Percentiles rank a stretch among this genome's conserved stretches.
These are phyloP conservation scores for Drosophila kohkoa DNA, from an alignment of 1,140 invertebrate genomes.

Conservation along the genomic window DNA sequence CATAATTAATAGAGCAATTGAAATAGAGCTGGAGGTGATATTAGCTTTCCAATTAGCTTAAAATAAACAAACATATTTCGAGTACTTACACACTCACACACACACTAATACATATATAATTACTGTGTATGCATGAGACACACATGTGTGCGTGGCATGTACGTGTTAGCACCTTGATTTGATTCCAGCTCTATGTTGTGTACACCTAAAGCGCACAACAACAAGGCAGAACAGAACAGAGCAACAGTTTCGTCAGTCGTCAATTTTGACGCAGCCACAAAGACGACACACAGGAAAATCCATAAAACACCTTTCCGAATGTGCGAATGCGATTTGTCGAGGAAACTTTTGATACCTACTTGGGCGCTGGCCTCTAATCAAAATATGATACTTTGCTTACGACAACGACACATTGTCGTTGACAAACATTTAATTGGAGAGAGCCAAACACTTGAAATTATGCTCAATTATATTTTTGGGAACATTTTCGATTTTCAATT, in stretches of 20 bases:
- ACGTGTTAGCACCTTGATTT: slow-evolving; percentile 8
- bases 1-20: slow-evolving; percentile 35
- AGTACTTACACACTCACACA: neutral
- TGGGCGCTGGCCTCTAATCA: slow-evolving; percentile 39
- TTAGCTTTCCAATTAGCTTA: slow-evolving; percentile 49
- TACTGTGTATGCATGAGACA: neutral
- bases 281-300: slow-evolving; percentile 47
- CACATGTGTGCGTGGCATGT: neutral
- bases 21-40: slow-evolving; percentile 26
- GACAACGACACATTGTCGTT: neutral
- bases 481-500: slow-evolving; percentile 3
- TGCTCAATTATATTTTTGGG: slow-evolving; percentile 14
- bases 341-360: slow-evolving; percentile 39
- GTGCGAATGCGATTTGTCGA: slow-evolving; percentile 14
- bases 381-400: slow-evolving; percentile 17
- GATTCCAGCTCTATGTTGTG: slow-evolving; percentile 23
- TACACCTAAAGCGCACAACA: slow-evolving; percentile 43
- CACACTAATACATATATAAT: neutral
- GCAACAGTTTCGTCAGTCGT: slow-evolving; percentile 45
- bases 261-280: slow-evolving; percentile 35
- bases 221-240: slow-evolving; percentile 49
- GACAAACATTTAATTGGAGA: neutral
- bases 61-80: slow-evolving; percentile 37
- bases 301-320: slow-evolving; percentile 48
- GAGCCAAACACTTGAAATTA: neutral